Base-by-base conservation (phyloP, 2,113 vertebrate genomes). In the Apodemus sylvaticus region DNA sequence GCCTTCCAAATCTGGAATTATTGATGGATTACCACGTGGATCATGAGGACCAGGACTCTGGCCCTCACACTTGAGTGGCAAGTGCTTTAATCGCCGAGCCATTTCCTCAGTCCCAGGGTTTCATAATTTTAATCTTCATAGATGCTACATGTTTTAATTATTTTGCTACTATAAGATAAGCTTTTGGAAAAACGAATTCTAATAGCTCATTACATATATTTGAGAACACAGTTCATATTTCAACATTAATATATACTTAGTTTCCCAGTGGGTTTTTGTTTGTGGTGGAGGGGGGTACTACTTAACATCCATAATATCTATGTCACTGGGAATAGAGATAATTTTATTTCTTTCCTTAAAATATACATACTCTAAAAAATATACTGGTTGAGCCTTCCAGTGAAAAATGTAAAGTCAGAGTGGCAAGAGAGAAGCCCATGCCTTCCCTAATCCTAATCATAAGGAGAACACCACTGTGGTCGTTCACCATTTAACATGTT, bases 371-470 rank as follows among this genome's bases (percentile, higher is more conserved):
- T n/a, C 39, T 60, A 39, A 60, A 58, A 48, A 82, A 24, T 51
- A 31, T 26, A 7, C 20, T 39, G 17, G n/a, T 31, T 29, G 8
- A 60, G 62, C 4, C 55, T 81, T 66, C 45, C 36, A 62, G n/a
- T 26, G 42, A 86, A 14, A 12, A 26, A 24, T 10, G 3, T 58
- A 14, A n/a, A 42, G 1, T 19, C 14, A 24, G 2, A 36, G 12
- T 1, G 0, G 0, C 22, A 16, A 29, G 48, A 66, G 45, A 39
- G 3, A 16, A 1, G 2, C 17, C 19, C 0, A 7, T 12, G 45
- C 34, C 58, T 48, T 66, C 60, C 42, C 60, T 5, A n/a, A 0
- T 5, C 42, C 60, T 5, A n/a, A 0, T 5, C 20, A 2, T 2
- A 5, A 39, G 20, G 22, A 45, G 48, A 13, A 36, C 53, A 53